Evolutionary conservation across 2,113 vertebrate species (phyloP), one percentile per base, ranked within the genome.

Genomic region (Siniperca chuatsi): DNA sequence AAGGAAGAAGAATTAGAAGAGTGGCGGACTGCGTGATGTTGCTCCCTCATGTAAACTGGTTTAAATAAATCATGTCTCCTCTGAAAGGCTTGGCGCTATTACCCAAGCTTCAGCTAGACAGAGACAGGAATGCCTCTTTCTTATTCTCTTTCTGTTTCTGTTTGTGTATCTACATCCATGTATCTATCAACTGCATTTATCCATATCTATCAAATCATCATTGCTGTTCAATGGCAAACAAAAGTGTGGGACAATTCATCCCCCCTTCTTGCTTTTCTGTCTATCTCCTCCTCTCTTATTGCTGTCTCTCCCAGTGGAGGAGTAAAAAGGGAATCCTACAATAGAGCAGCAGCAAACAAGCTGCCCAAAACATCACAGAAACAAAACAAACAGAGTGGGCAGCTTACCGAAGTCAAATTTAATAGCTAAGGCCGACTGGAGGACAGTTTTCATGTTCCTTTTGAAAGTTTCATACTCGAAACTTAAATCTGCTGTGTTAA

Each of bases 51-150:
- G 90, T 89, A 90, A 85, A 89, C 79, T 13, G 77, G 35, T 86
- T 84, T 93, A 82, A 94, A 94, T 94, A 92, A 93, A 91, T 91
- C 68, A 93, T 91, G 78, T 72, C 64, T 81, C 40, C 58, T 77
- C 82, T 91, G 86, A 92, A 93, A 92, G 81, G 83, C 83, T 81
- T 15, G 1, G 54, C 18, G 78, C 60, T 79, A 21, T 83, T 84
- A 68, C 70, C 80, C 81, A 73, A 55, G 74, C 74, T 73, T 79
- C 48, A 55, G 70, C 46, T 42, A 48, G 44, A 40, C 69, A 65
- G 55, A 80, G 58, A 64, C 62, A 57, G 20, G 8, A 79, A 21
- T n/a, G 44, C 44, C 20, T 62, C 10, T 50, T 23, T 71, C 29
- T 42, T 73, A 42, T 62, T 85, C 58, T 57, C 29, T 62, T 33